Conservation (phyloP, 1,140 invertebrate species). For the Aricia agestis region DNA sequence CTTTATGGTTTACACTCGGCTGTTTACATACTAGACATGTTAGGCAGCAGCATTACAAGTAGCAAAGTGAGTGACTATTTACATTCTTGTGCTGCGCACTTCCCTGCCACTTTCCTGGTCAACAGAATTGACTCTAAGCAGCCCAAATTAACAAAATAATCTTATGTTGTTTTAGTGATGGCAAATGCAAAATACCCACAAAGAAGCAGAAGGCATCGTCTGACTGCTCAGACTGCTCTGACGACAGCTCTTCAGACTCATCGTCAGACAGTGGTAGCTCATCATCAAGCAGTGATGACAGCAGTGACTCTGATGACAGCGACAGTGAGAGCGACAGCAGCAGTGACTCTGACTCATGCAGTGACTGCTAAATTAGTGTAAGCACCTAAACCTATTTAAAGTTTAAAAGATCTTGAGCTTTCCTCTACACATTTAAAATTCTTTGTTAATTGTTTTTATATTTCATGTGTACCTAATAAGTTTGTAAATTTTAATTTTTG, state of each 20-base stretch:
- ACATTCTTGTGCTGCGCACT: too few relatives aligned
- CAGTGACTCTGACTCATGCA: conserved; percentile 52
- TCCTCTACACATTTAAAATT: too few relatives aligned
- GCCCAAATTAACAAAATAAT: background rate
- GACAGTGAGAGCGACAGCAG: conserved; percentile 42
- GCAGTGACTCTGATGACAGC: conserved; percentile 54
- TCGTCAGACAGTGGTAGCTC: conserved; percentile 43
- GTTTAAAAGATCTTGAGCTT: background rate
- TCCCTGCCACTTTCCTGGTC: too few relatives aligned
- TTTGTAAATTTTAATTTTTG: background rate
- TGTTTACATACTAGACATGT: too few relatives aligned
- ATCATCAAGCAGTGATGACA: conserved; percentile 48
- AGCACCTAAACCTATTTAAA: conserved; percentile 5
- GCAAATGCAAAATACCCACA: conserved; percentile 52
- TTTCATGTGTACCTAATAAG: too few relatives aligned
- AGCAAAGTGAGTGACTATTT: too few relatives aligned
- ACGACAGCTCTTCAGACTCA: conserved; percentile 50
- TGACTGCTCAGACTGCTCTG: conserved; percentile 46
- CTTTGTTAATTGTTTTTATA: too few relatives aligned
- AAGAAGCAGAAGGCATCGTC: conserved; percentile 55
- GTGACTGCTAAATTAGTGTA: conserved; percentile 36
- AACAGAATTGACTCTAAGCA: too few relatives aligned
- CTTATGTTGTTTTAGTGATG: conserved; percentile 40
- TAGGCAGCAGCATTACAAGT: too few relatives aligned
- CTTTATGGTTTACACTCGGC: too few relatives aligned